A percentile compares a stretch with the other conserved stretches of the same genome.
Conservation (phyloP, 2,797 vertebrate genomes). For the Paratrypauchen microcephalus region DNA sequence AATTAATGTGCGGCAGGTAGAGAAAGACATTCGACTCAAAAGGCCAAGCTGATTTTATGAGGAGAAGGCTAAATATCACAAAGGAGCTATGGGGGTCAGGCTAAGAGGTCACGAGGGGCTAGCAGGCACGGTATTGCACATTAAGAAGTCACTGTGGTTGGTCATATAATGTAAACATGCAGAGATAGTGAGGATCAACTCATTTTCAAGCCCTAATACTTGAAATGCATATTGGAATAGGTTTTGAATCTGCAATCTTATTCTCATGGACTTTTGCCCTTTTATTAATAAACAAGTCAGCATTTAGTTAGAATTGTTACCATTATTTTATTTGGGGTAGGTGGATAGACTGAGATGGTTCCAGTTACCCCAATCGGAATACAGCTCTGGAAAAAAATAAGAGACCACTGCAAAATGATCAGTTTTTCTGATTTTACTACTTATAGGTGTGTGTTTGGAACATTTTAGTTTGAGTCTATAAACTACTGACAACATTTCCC, state of each 20-base stretch:
- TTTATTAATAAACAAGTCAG: neutral
- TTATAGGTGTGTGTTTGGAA: too few species aligned
- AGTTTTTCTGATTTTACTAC: too few species aligned
- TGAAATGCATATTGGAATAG: neutral
- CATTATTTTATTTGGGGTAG: neutral
- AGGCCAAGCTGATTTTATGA: constrained; percentile 79
- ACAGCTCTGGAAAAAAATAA: too few species aligned
- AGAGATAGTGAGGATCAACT: constrained; percentile 28
- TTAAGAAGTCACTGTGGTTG: constrained; percentile 13
- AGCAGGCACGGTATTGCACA: constrained; percentile 33
- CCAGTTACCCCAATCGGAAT: too few species aligned
- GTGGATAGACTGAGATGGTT: too few species aligned
- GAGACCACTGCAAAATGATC: too few species aligned
- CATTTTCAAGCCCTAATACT: neutral
- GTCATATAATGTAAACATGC: constrained; percentile 16
- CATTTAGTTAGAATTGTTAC: neutral
- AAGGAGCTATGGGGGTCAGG: constrained; percentile 27
- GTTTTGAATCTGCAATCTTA: neutral
- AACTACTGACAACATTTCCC: too few species aligned
- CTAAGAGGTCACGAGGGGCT: constrained; percentile 29
- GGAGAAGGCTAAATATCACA: constrained; percentile 77
- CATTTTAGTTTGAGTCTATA: too few species aligned
- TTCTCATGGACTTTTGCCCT: neutral
- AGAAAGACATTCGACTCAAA: constrained; percentile 82
- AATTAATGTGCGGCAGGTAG: constrained; percentile 86